Evolutionary conservation across 2,113 vertebrate species (phyloP).

Genomic region (Scatophagus argus): DNA sequence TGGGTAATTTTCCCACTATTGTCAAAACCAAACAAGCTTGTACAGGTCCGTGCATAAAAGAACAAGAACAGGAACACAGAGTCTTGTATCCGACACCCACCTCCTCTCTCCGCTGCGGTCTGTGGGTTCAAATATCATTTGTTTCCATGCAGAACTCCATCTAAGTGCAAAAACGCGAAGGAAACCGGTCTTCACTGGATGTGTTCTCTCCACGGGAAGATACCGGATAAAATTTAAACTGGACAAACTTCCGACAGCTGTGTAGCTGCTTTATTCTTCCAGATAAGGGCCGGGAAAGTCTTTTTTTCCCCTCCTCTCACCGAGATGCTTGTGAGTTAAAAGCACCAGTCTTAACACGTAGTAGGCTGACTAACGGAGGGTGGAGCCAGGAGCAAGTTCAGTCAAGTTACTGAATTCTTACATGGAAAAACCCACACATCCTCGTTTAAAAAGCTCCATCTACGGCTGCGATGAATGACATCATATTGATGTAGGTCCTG

Average conservation of each 20-base stretch:
- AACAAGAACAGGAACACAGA: conserved; percentile 17
- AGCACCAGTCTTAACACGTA: conserved; percentile 71
- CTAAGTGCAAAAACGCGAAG: conserved; percentile 30
- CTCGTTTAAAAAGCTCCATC: neutral
- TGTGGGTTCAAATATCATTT: conserved; percentile 64
- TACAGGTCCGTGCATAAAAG: conserved; percentile 24
- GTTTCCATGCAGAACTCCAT: conserved; percentile 67
- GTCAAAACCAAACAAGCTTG: conserved; percentile 14
- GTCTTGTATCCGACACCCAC: conserved; percentile 64
- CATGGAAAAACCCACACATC: conserved; percentile 20
- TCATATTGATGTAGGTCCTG: too few species aligned
- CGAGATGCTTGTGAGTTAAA: conserved; percentile 65
- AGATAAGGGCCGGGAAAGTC: conserved; percentile 33
- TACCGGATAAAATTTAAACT: neutral
- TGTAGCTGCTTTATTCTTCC: conserved; percentile 9
- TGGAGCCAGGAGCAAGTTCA: conserved; percentile 65
- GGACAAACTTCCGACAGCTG: conserved; percentile 15
- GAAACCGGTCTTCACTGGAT: neutral
- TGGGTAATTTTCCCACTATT: neutral
- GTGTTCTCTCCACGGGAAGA: neutral
- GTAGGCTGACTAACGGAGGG: conserved; percentile 65
- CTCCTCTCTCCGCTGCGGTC: conserved; percentile 57
- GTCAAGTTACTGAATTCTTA: conserved; percentile 46
- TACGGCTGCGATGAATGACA: neutral
- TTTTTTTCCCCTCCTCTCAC: conserved; percentile 13